Base-by-base conservation (phyloP, 2,113 vertebrate species). In the Odontesthes bonariensis region DNA sequence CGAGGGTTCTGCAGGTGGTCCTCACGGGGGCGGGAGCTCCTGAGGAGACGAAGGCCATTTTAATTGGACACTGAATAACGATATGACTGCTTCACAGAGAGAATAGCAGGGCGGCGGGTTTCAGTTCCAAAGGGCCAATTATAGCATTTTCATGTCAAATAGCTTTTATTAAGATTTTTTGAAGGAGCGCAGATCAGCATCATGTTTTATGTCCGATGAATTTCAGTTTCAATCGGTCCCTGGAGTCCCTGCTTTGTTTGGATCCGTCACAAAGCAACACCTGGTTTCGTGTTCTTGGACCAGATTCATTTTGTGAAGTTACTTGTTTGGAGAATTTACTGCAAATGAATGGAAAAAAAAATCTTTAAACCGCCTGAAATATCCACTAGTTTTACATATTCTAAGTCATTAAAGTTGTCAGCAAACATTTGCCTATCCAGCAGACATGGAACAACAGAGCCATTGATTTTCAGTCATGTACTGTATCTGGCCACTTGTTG, bases 51-150 rank as follows among this genome's bases (percentile, higher is more conserved):
- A 22, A 69, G 85, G 75, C 69, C 82, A 66, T 77, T 85, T 91
- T 93, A 92, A 92, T 93, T 93, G 92, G 90, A 85, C 87, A 62
- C 79, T 79, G 83, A 88, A 89, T 88, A 87, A 91, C 73, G 72
- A 89, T 79, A 77, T 59, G 82, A 86, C 66, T 66, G 19, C 81
- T 83, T 87, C 86, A 86, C 73, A 58, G 81, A 82, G 65, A 80
- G 69, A 82, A 72, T 58, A 55, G 75, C 42, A 14, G 53, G 73
- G 71, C n/a, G 88, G 69, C 57, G 72, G 72, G 59, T 66, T 77
- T 72, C 63, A 38, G 46, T 13, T 88, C 61, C 71, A 67, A 74
- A 81, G 85, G 75, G 83, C 83, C 83, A 91, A 86, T 88, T 89
- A 84, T 69, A 42, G 46, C 2, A 58, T 63, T 47, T 74, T 75